These are phyloP conservation scores for Hemistola chrysoprasaria DNA, from an alignment of 2,888 invertebrate species.

Conservation along the genomic window DNA sequence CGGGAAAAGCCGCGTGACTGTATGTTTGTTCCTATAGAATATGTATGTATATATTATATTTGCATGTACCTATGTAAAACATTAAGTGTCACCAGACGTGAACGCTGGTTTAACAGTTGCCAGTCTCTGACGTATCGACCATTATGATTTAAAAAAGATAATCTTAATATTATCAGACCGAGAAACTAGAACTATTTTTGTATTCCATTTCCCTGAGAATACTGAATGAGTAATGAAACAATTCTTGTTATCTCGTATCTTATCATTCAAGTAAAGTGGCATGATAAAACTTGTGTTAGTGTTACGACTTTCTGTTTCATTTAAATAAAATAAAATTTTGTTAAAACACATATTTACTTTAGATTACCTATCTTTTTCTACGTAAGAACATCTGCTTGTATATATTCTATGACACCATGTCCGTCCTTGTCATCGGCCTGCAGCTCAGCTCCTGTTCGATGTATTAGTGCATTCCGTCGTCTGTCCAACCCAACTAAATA, in stretches of 20 bases:
- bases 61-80: too few species aligned
- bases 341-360: too few species aligned
- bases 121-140: too few species aligned
- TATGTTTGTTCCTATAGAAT: too few species aligned
- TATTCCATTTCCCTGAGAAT: slow-evolving; percentile 4
- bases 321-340: too few species aligned
- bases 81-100: too few species aligned
- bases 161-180: too few species aligned
- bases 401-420: slow-evolving; percentile 36
- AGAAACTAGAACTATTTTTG: background rate
- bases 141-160: too few species aligned
- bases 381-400: slow-evolving; percentile 13
- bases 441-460: slow-evolving; percentile 35
- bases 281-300: slow-evolving; percentile 11
- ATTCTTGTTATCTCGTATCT: slow-evolving; percentile 5
- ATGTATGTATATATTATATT: too few species aligned
- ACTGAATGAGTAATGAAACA: slow-evolving; percentile 3
- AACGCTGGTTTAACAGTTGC: too few species aligned
- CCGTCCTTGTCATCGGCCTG: slow-evolving; percentile 42
- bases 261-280: slow-evolving; percentile 13
- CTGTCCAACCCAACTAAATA: slow-evolving; percentile 30
- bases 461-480: slow-evolving; percentile 37
- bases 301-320: background rate
- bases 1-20: too few species aligned
- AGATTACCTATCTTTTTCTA: too few species aligned